Conservation (phyloP, 1,140 invertebrate species). For the Argopecten irradians region DNA sequence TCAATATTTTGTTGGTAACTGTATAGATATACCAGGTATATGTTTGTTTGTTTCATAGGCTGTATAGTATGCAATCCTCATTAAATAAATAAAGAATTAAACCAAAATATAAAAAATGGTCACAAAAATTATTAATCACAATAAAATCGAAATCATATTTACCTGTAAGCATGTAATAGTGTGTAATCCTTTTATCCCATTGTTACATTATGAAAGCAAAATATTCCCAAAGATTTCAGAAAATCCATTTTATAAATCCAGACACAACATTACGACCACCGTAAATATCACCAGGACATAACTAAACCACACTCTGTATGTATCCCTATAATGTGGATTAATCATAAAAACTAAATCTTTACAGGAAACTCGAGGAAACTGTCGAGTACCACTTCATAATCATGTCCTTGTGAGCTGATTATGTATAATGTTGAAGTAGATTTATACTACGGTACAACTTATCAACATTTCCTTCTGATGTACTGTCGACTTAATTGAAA, state of each 20-base stretch:
- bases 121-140: too few species aligned
- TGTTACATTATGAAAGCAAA: neutral
- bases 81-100: too few species aligned
- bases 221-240: neutral
- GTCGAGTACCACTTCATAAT: neutral
- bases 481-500: too few species aligned
- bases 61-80: too few species aligned
- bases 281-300: neutral
- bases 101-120: too few species aligned
- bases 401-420: neutral
- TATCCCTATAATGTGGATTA: neutral
- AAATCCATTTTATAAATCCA: neutral
- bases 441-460: too few species aligned
- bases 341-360: neutral
- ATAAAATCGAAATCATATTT: neutral
- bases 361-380: constrained; percentile 6
- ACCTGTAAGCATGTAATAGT: neutral
- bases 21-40: too few species aligned
- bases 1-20: too few species aligned
- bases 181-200: neutral
- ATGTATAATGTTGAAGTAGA: neutral
- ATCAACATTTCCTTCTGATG: too few species aligned
- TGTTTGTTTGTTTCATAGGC: too few species aligned
- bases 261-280: neutral
- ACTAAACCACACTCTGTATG: neutral